A percentile compares a stretch with the other conserved stretches of the same genome.
These are phyloP conservation scores for Leiothrix lutea DNA, from an alignment of 2,113 vertebrate genomes.

Conservation along the genomic window DNA sequence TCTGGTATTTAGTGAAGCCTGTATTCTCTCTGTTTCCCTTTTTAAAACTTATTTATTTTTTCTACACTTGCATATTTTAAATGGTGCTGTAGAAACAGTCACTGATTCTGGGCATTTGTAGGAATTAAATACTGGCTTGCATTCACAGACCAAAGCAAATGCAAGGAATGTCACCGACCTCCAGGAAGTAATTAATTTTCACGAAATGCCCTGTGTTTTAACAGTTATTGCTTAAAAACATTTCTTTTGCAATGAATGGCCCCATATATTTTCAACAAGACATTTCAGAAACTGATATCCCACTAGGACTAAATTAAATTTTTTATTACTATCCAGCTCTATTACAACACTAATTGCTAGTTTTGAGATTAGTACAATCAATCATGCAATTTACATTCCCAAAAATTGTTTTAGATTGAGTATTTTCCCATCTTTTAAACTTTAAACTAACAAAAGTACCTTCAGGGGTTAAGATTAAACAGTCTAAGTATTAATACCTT, in stretches of 20 bases:
- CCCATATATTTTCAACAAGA: constrained; percentile 50
- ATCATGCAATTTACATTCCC: constrained; percentile 16
- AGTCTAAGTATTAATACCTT: background rate
- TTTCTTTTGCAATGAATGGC: constrained; percentile 43
- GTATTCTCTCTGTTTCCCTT: background rate
- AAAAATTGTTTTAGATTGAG: background rate
- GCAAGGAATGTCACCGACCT: background rate
- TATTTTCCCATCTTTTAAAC: background rate
- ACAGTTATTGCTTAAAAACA: constrained; percentile 45
- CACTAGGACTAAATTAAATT: constrained; percentile 30
- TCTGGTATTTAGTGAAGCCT: background rate
- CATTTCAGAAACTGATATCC: constrained; percentile 31
- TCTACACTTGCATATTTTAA: background rate
- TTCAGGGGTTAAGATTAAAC: background rate
- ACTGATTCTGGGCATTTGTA: background rate
- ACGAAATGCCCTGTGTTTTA: constrained; percentile 31
- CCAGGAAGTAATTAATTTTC: constrained; percentile 41
- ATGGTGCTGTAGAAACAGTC: background rate
- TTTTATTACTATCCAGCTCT: constrained; percentile 47
- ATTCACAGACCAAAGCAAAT: constrained; percentile 1
- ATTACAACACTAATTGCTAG: constrained; percentile 37
- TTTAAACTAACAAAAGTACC: background rate
- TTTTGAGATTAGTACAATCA: constrained; percentile 24
- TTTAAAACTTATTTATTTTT: background rate
- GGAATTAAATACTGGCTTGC: background rate